These are phyloP conservation scores for Lagopus muta DNA, from an alignment of 2,113 vertebrate species.

Conservation along the genomic window DNA sequence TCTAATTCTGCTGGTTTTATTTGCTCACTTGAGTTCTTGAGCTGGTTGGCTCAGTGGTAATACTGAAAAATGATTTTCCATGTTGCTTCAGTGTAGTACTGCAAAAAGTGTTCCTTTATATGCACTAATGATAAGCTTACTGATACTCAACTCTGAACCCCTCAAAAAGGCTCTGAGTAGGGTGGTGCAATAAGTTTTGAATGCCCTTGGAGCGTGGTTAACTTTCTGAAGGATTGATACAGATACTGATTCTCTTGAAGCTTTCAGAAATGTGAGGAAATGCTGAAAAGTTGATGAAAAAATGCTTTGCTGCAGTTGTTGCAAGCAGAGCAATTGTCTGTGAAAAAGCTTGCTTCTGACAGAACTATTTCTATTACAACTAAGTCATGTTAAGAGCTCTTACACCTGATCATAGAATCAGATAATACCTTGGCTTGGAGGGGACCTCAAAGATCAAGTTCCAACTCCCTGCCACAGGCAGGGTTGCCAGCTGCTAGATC, in stretches of 20 bases:
- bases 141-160: background rate
- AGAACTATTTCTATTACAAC: background rate
- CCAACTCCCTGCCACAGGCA: too few species aligned
- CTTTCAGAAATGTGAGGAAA: background rate
- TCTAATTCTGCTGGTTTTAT: background rate
- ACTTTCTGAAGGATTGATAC: background rate
- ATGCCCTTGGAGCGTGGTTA: background rate
- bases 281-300: background rate
- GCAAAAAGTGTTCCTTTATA: background rate
- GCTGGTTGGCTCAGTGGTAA: background rate
- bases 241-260: background rate
- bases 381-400: background rate
- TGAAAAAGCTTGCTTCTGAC: background rate
- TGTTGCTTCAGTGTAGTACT: rapidly evolving
- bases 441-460: too few species aligned
- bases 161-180: background rate
- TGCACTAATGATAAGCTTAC: background rate
- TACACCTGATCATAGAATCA: background rate
- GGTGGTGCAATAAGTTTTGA: background rate
- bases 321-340: background rate
- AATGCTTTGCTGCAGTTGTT: background rate
- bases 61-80: background rate
- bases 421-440: too few species aligned
- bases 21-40: background rate
- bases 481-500: too few species aligned